Percentiles rank a stretch among this genome's conserved stretches.
Conservation (phyloP, 2,113 vertebrate genomes). For the Bucco capensis region DNA sequence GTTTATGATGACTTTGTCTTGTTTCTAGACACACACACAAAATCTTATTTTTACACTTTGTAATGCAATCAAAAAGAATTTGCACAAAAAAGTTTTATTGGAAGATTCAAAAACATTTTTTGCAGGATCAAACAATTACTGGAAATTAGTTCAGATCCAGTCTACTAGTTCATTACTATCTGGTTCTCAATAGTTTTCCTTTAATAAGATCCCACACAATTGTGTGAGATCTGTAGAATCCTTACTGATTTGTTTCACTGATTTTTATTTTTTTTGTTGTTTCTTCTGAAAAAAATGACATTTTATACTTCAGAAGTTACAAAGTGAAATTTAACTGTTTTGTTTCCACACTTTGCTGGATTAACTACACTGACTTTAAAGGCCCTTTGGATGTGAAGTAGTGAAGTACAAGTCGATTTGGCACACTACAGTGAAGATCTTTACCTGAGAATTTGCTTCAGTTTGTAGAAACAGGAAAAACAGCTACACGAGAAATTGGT, state of each 20-base stretch:
- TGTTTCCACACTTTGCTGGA: background rate
- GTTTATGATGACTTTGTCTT: background rate
- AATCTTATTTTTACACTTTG: background rate
- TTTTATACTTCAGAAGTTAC: background rate
- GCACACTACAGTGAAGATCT: background rate
- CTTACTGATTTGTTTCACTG: background rate
- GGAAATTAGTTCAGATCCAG: background rate
- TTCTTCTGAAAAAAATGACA: background rate
- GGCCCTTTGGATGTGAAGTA: background rate
- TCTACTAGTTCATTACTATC: background rate
- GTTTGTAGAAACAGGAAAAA: background rate
- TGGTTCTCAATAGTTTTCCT: background rate
- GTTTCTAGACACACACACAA: background rate
- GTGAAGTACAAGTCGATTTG: background rate
- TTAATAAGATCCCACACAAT: background rate
- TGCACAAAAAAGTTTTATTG: background rate
- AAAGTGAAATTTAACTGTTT: background rate
- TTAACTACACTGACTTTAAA: background rate
- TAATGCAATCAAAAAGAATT: background rate
- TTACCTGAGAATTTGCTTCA: background rate
- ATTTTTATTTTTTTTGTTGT: background rate
- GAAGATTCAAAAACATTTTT: background rate
- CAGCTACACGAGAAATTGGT: background rate
- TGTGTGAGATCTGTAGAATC: background rate
- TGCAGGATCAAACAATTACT: background rate